These are phyloP conservation scores for Druon quercuslanigerum DNA, from an alignment of 1,140 invertebrate species.

Conservation along the genomic window DNA sequence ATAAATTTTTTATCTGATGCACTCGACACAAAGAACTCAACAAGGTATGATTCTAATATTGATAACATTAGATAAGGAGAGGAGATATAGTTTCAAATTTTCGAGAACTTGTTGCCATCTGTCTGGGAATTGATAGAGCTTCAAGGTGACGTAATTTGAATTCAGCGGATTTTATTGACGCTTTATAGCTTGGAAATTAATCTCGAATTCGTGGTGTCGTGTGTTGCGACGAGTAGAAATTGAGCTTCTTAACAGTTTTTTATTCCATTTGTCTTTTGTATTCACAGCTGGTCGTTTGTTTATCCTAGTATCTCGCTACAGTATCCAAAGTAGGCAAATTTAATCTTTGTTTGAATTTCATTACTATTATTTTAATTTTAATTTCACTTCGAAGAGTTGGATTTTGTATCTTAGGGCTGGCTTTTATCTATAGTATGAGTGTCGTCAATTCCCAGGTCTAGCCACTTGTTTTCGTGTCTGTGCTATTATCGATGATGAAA, in stretches of 20 bases:
- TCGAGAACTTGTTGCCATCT: neutral
- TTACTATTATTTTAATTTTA: too few species aligned
- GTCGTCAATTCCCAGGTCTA: conserved; percentile 71
- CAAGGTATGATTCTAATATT: neutral
- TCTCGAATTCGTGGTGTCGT: neutral
- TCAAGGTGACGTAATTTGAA: too few species aligned
- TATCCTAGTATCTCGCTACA: too few species aligned
- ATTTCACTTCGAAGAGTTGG: too few species aligned
- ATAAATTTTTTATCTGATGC: conserved; percentile 22
- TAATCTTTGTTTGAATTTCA: too few species aligned
- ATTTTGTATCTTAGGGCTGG: neutral
- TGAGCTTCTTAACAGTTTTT: too few species aligned
- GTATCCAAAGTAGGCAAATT: too few species aligned
- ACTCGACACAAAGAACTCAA: conserved; percentile 22
- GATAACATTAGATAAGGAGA: neutral
- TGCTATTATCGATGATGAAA: conserved; percentile 75
- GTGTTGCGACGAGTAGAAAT: too few species aligned
- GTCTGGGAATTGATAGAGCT: too few species aligned
- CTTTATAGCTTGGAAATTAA: neutral
- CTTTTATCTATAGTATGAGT: conserved; percentile 55
- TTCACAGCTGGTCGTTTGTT: too few species aligned
- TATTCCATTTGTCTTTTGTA: too few species aligned
- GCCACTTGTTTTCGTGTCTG: conserved; percentile 70
- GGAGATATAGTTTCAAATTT: neutral
- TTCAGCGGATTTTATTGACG: too few species aligned